Evolutionary conservation across 2,113 vertebrate species (phyloP), one percentile per base, ranked within the genome.

Genomic region (Leucosticte australis): DNA sequence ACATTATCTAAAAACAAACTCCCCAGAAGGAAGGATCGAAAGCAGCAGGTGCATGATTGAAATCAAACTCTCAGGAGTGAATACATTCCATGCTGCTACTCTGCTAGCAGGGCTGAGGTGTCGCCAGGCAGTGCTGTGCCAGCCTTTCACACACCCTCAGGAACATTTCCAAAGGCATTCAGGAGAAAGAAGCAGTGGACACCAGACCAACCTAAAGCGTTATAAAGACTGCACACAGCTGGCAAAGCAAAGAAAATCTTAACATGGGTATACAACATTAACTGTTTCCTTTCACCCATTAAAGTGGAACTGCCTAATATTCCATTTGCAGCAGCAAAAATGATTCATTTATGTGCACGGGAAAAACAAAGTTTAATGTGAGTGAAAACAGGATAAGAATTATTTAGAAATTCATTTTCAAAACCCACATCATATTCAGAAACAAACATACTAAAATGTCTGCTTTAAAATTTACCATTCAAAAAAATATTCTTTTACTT

Each of bases 31-130:
- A 83, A 93, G 87, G 93, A 97, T 74, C 60, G 97, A 98, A 98
- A 98, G 94, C 82, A 97, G 97, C 97, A 98, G 98, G 97, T 98
- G 97, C 79, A 63, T 28, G 85, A 92, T 50, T 93, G 91, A 97
- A 95, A 96, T 96, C 90, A 70, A 90, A 91, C 96, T 97, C 96
- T 97, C 65, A 39, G 83, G 87, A 96, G 68, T 22, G 64, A 96
- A 83, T 42, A 53, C 47, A 85, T 74, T 63, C 92, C 78, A 82
- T 15, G 7, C 60, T 50, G 85, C 46, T 90, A 7, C 84, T 81
- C 49, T 2, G 33, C 73, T 67, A 70, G 78, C 50, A 77, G 62
- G 53, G 68, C 63, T 41, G 62, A 83, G 79, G 62, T 73, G 81
- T 87, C 17, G 0, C 77, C 77, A 63, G 77, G 77, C 91, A 94